phyloP scores from a whole-genome alignment of 30 jellyfish, hydroid and myxozoan species.

The Sanderia malayensis region DNA sequence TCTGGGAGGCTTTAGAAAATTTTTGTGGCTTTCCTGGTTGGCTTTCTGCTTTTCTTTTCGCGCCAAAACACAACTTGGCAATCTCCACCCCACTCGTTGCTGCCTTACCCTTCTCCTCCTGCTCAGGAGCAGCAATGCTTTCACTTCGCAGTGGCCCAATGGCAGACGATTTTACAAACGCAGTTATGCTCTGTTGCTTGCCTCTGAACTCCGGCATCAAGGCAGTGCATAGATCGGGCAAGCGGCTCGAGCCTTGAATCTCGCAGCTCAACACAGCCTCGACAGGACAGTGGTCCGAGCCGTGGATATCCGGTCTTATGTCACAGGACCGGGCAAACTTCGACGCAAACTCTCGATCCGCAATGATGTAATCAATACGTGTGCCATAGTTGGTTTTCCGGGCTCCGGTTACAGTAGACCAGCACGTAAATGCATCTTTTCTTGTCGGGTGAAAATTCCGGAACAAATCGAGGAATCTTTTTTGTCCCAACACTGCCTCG shows the following conservation, averaged over 20 bases:
- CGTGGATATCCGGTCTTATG: conserved; percentile 82
- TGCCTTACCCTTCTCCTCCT: background rate
- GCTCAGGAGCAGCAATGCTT: background rate
- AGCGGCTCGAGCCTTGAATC: conserved; percentile 17
- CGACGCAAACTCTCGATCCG: conserved; percentile 23
- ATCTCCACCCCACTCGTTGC: background rate
- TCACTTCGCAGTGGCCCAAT: background rate
- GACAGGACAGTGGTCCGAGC: conserved; percentile 99
- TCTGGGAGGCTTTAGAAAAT: background rate
- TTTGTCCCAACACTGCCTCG: background rate
- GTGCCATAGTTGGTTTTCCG: conserved; percentile 94
- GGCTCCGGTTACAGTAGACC: conserved; percentile 90
- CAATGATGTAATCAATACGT: conserved; percentile 83
- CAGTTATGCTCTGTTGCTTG: conserved; percentile 70
- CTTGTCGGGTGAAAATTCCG: conserved; percentile 76
- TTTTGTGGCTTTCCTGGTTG: conserved; percentile 16
- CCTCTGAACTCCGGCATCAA: conserved; percentile 92
- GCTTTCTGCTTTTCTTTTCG: conserved; percentile 39
- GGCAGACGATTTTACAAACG: conserved; percentile 26
- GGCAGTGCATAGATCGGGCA: conserved; percentile 78
- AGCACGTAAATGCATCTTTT: conserved; percentile 84
- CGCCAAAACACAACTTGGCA: background rate
- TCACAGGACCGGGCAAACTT: conserved; percentile 42
- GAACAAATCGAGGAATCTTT: conserved; percentile 59
- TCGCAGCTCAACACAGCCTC: conserved; percentile 57